These are phyloP conservation scores for Carassius gibelio DNA, from an alignment of 2,113 vertebrate genomes.

Conservation along the genomic window DNA sequence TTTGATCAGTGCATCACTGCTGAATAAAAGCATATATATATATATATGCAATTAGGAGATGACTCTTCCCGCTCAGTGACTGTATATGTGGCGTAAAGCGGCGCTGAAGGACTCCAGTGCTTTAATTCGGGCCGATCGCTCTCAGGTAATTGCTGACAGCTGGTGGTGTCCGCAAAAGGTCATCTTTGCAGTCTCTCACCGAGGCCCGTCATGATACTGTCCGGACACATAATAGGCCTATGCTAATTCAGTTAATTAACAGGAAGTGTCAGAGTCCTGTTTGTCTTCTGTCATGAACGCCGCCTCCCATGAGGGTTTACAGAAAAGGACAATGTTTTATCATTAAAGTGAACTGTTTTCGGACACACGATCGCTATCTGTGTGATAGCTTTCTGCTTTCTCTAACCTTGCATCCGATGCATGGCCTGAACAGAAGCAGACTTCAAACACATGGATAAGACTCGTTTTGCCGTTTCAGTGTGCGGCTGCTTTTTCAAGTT, in stretches of 20 bases:
- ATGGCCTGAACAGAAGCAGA: not conserved
- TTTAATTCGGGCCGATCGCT: not conserved
- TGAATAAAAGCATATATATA: not conserved
- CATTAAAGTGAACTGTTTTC: slow-evolving; percentile 67
- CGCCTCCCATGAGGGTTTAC: slow-evolving; percentile 54
- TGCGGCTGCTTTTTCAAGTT: not conserved
- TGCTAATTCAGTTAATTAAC: slow-evolving; percentile 82
- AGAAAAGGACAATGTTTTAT: slow-evolving; percentile 60
- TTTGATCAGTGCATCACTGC: too few relatives aligned
- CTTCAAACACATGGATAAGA: not conserved
- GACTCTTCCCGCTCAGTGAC: not conserved
- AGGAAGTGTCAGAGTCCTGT: slow-evolving; percentile 76
- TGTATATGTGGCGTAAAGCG: not conserved
- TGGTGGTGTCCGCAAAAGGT: slow-evolving; percentile 81
- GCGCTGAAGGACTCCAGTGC: not conserved
- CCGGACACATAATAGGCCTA: slow-evolving; percentile 74
- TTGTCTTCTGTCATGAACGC: slow-evolving; percentile 76
- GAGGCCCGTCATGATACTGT: slow-evolving; percentile 77
- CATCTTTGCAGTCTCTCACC: slow-evolving; percentile 71
- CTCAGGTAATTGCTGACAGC: slow-evolving; percentile 80
- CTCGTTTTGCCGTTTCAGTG: not conserved
- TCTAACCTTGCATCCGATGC: not conserved
- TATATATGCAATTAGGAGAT: not conserved
- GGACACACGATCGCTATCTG: slow-evolving; percentile 60
- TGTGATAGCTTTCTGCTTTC: slow-evolving; percentile 45